These are phyloP conservation scores for Crioceris asparagi DNA, from an alignment of 2,888 invertebrate species.

Conservation along the genomic window DNA sequence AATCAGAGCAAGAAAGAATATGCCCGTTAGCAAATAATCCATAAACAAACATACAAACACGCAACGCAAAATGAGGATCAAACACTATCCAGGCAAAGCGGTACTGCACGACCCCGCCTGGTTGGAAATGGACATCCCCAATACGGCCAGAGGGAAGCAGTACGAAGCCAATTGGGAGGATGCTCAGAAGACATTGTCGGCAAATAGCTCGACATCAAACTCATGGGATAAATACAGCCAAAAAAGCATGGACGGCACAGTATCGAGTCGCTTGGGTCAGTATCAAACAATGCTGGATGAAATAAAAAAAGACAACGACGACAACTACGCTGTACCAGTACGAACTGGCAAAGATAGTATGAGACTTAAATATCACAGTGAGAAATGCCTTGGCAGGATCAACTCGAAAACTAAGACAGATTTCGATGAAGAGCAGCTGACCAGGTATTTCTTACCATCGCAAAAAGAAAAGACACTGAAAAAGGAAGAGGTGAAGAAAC, in stretches of 20 bases:
- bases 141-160: conserved; percentile 55
- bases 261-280: conserved; percentile 31
- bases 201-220: conserved; percentile 32
- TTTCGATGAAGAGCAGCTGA: conserved; percentile 21
- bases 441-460: conserved; percentile 28
- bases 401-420: conserved; percentile 28
- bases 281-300: conserved; percentile 33
- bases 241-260: conserved; percentile 32
- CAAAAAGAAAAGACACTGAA: conserved; percentile 13
- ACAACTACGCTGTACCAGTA: conserved; percentile 22
- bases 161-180: conserved; percentile 82
- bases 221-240: conserved; percentile 32
- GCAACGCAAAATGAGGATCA: conserved; percentile 57
- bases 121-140: conserved; percentile 57
- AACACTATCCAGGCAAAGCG: conserved; percentile 75
- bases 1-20: too few species aligned
- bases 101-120: conserved; percentile 50
- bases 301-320: conserved; percentile 24
- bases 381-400: conserved; percentile 32
- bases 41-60: too few species aligned
- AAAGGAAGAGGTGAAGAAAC: conserved; percentile 6
- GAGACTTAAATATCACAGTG: conserved; percentile 34
- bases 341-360: conserved; percentile 25
- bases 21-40: too few species aligned
- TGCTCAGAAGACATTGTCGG: conserved; percentile 48